Conservation (phyloP, 1,140 invertebrate species). For the Leptestheria dahalacensis region DNA sequence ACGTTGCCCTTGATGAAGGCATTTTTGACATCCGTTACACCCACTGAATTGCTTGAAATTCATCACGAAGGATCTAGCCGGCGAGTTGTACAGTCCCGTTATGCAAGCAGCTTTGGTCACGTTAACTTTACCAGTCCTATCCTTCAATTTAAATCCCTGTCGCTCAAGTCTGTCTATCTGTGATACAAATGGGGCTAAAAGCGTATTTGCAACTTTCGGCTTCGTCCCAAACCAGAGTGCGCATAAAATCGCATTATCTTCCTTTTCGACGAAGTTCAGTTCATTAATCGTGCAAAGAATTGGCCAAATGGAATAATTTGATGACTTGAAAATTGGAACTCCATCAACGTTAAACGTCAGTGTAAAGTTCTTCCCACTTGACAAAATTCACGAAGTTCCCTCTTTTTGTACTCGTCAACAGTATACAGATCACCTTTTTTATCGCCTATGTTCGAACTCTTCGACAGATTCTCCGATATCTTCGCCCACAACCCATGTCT, state of each 20-base stretch:
- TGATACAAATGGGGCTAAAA: slow-evolving; percentile 1
- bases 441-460: neutral
- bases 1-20: neutral
- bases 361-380: slow-evolving; percentile 9
- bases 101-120: neutral
- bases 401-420: neutral
- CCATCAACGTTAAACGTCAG: slow-evolving; percentile 16
- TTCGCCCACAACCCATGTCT: neutral
- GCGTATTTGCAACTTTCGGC: neutral
- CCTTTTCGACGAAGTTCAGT: slow-evolving; percentile 13
- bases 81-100: neutral
- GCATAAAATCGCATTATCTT: slow-evolving; percentile 1
- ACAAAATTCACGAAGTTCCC: neutral
- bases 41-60: slow-evolving; percentile 7
- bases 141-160: slow-evolving; percentile 1
- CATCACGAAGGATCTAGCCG: neutral
- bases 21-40: slow-evolving; percentile 2
- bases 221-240: slow-evolving; percentile 2
- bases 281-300: slow-evolving; percentile 8
- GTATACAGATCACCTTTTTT: neutral
- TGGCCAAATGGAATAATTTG: slow-evolving; percentile 10
- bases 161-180: neutral
- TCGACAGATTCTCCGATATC: neutral
- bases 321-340: slow-evolving; percentile 14
- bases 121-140: neutral